A percentile compares a stretch with the other conserved stretches of the same genome.
Conservation (phyloP, 2,888 invertebrate genomes). For the Homarus gammarus region DNA sequence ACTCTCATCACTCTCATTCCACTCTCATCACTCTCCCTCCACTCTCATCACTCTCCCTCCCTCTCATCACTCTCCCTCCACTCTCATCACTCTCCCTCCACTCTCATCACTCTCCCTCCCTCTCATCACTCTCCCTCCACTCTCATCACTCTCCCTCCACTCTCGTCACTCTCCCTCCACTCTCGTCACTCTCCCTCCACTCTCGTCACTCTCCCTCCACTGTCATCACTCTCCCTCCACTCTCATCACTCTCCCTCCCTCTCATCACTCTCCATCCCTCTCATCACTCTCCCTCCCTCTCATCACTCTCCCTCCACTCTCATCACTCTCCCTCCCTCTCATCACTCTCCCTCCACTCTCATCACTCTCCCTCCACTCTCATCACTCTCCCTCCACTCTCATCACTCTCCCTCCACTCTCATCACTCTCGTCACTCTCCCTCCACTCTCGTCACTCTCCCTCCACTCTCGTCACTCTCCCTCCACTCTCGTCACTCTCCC, state of each 20-base stretch:
- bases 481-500: no score
- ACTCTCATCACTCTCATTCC: not conserved
- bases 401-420: not conserved
- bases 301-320: not conserved
- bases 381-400: not conserved
- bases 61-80: not conserved
- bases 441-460: not conserved
- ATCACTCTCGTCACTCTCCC: not conserved
- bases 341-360: not conserved
- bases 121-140: not conserved
- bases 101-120: not conserved
- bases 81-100: not conserved
- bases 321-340: no score
- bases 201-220: not conserved
- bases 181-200: not conserved
- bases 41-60: not conserved
- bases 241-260: not conserved
- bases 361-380: conserved; percentile 15
- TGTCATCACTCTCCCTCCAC: not conserved
- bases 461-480: not conserved
- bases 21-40: not conserved
- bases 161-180: not conserved
- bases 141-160: not conserved
- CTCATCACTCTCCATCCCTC: not conserved
- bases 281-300: not conserved